These are phyloP conservation scores for Chloroclysta siterata DNA, from an alignment of 2,888 invertebrate genomes.

Conservation along the genomic window DNA sequence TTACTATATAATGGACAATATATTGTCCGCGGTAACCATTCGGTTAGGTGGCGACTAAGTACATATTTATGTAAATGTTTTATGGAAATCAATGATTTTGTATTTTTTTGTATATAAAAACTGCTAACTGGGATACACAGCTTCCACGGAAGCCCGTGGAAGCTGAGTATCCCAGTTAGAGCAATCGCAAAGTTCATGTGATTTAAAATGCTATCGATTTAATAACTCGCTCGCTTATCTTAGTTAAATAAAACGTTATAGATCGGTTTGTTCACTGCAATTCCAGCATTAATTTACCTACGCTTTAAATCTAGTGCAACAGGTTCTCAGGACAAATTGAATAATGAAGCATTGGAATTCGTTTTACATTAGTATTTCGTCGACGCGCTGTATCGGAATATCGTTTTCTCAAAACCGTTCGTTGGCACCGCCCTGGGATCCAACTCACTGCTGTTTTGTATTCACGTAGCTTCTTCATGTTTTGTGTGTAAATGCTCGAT, in stretches of 20 bases:
- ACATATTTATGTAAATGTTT: too few relatives aligned
- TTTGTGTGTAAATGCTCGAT: conserved; percentile 70
- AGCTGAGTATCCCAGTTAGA: too few relatives aligned
- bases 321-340: conserved; percentile 72
- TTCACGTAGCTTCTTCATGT: conserved; percentile 57
- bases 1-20: too few relatives aligned
- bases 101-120: too few relatives aligned
- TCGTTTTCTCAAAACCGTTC: conserved; percentile 82
- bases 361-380: conserved; percentile 69
- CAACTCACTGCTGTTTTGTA: conserved; percentile 65
- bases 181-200: too few relatives aligned
- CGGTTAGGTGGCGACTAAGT: too few relatives aligned
- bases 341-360: conserved; percentile 73
- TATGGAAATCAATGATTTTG: too few relatives aligned
- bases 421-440: conserved; percentile 74
- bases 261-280: background rate
- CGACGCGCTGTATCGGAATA: conserved; percentile 71
- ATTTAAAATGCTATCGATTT: too few relatives aligned
- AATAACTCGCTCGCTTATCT: too few relatives aligned
- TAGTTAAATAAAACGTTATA: background rate
- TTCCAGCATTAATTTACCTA: background rate
- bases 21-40: too few relatives aligned
- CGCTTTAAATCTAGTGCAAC: conserved; percentile 40
- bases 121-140: too few relatives aligned
- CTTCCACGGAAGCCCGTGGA: too few relatives aligned